Base-by-base conservation (phyloP, 2,888 invertebrate species). In the Neocrepidodera transversa region DNA sequence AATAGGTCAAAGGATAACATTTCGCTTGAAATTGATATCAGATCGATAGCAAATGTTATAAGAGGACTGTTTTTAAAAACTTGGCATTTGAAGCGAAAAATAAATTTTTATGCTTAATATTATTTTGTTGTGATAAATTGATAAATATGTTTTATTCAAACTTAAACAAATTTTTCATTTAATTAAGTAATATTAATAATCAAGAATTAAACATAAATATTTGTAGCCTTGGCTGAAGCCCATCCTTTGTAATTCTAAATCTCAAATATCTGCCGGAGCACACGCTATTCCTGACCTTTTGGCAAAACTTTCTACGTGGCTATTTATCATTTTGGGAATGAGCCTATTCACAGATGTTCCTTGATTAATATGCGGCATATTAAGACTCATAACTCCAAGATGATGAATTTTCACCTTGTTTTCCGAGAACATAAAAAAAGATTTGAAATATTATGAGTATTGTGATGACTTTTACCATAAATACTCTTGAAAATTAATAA, bases 281-380 rank as follows among this genome's bases (percentile, higher is more conserved):
- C 45, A 28, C 28, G 45, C 45, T 45, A 26, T 45, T 23, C 28
- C 26, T 20, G 14, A 11, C 35, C 14, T 20, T 20, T 8, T 23
- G 4, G 20, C 14, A 38, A 36, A 36, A 36, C 36, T 50, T 35
- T 18, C 18, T 14, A 14, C 13, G 36, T 14, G 35, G 2, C 50
- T 36, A 43, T 53, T 53, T 43, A 43, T 43, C 43, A 53, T 53
- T 28, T 32, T 8, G 18, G 20, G n/a, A 42, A 32, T 13, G 42
- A 36, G 18, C 30, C 30, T 30, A 43, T 18, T 53, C 42, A 16
- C 52, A 43, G 42, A 43, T 42, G 42, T 53, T n/a, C 6, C 30
- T 43, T 53, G 43, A 53, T 53, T 43, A 43, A 43, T 53, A 53
- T 43, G 43, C 32, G 43, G 43, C 40, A 18, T 32, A 43, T 53